Evolutionary conservation across 2,888 invertebrate genomes (phyloP).

Genomic region (Zygothrica quintamaculata): DNA sequence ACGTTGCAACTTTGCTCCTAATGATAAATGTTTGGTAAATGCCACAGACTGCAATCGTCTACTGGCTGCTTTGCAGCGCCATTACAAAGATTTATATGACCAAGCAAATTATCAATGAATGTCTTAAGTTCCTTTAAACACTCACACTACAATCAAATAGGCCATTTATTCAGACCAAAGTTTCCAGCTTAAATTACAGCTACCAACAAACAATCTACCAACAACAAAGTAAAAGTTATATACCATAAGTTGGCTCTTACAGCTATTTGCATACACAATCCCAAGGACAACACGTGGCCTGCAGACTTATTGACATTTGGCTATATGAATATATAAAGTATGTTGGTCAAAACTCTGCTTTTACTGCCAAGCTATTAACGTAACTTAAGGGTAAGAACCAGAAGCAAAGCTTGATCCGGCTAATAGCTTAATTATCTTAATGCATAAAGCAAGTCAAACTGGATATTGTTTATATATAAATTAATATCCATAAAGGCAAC

Average conservation of each 20-base stretch:
- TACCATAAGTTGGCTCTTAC: conserved; percentile 8
- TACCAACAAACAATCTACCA: conserved; percentile 2
- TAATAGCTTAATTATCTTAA: neutral
- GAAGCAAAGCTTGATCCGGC: too few relatives aligned
- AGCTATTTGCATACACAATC: conserved; percentile 13
- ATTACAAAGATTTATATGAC: conserved; percentile 60
- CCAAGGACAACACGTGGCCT: conserved; percentile 44
- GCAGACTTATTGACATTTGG: conserved; percentile 16
- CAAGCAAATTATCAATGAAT: conserved; percentile 60
- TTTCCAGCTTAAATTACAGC: conserved; percentile 11
- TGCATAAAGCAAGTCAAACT: conserved; percentile 8
- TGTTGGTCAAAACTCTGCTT: too few relatives aligned
- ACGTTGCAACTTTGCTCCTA: conserved; percentile 56
- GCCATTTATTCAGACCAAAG: conserved; percentile 57
- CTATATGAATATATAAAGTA: too few relatives aligned
- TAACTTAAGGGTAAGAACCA: too few relatives aligned
- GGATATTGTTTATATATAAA: neutral
- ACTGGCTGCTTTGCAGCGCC: conserved; percentile 26
- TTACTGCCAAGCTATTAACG: too few relatives aligned
- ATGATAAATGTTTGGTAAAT: conserved; percentile 71
- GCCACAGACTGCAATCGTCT: conserved; percentile 60
- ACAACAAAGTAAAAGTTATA: conserved; percentile 7
- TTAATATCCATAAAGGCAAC: too few relatives aligned
- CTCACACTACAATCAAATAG: conserved; percentile 19
- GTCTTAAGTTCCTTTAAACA: conserved; percentile 29